These are phyloP conservation scores for Macropis europaea DNA, from an alignment of 2,888 invertebrate species.

Conservation along the genomic window DNA sequence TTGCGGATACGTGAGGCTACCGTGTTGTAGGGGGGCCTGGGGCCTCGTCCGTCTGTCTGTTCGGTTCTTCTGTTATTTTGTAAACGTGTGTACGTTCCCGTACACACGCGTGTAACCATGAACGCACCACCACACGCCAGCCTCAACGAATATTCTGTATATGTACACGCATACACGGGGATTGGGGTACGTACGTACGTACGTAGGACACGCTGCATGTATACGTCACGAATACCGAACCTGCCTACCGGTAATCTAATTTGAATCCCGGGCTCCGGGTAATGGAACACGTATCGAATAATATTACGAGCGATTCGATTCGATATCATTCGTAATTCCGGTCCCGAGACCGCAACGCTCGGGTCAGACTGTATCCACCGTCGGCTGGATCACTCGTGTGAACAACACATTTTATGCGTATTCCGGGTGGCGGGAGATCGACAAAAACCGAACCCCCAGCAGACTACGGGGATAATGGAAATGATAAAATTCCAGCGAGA, in stretches of 20 bases:
- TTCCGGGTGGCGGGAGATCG: conserved; percentile 43
- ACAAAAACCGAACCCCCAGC: conserved; percentile 17
- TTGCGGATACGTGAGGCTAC: conserved; percentile 80
- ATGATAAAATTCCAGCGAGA: conserved; percentile 23
- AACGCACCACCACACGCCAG: background rate
- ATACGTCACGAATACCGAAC: conserved; percentile 51
- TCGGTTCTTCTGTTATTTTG: conserved; percentile 26
- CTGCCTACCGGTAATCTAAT: conserved; percentile 71
- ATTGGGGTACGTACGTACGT: background rate
- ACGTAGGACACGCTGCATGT: background rate
- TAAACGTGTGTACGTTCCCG: background rate
- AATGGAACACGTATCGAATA: conserved; percentile 80
- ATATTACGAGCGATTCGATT: conserved; percentile 77
- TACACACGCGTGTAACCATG: background rate
- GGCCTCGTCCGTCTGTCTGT: conserved; percentile 29
- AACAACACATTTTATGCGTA: conserved; percentile 67
- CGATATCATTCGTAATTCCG: conserved; percentile 75
- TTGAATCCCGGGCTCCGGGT: conserved; percentile 65
- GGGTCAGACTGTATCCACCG: conserved; percentile 12
- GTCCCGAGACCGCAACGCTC: conserved; percentile 57
- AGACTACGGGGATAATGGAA: conserved; percentile 11
- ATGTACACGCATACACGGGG: background rate
- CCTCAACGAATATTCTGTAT: background rate
- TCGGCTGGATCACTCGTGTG: conserved; percentile 50
- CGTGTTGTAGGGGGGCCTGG: conserved; percentile 70